Base-by-base conservation (phyloP, 1,140 invertebrate genomes). In the Drosophila nigromelanica region DNA sequence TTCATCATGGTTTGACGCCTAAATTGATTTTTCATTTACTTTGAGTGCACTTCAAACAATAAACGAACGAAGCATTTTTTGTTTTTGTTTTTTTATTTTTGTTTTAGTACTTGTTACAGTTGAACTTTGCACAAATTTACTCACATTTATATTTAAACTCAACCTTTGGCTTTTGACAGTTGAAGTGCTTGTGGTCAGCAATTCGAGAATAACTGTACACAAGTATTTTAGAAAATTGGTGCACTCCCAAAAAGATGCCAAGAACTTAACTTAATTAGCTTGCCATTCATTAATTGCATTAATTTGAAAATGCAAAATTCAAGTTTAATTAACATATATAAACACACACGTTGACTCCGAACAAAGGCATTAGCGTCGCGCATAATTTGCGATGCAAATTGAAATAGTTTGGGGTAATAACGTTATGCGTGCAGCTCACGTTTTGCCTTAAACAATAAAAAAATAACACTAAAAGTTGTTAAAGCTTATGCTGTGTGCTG, bases 41-140 rank as follows among this genome's bases (percentile, higher is more conserved):
- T n/a, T 60, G 61, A 76, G 73, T 48, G 67, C 59, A 62, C 50
- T 83, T 76, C 40, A 45, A 62, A 76, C 59, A 76, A 76, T 72
- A 82, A 60, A 71, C 68, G 72, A 80, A 72, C 69, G 40, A 37
- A 56, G 60, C 56, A 62, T 61, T 15, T 45, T 45, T 70, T 72
- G 4, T 47, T 54, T 52, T 42, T 24, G 3, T 43, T 67, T 14
- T 39, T 63, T 30, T 52, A 15, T 73, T 47, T 43, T 42, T 35
- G 33, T 24, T 24, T 3, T 0, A 4, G 51, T 47, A 62, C 66
- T 56, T 4, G 30, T 24, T 24, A 24, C 2, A 24, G 21, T 24
- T 1, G 3, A 52, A 80, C 50, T 61, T 85, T 85, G 55, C 52
- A 39, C 66, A 64, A 64, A 86, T 59, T 68, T 45, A 55, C 61